phyloP scores from a whole-genome alignment of 1,140 invertebrate genomes.

The Hypsibius dujardini region DNA sequence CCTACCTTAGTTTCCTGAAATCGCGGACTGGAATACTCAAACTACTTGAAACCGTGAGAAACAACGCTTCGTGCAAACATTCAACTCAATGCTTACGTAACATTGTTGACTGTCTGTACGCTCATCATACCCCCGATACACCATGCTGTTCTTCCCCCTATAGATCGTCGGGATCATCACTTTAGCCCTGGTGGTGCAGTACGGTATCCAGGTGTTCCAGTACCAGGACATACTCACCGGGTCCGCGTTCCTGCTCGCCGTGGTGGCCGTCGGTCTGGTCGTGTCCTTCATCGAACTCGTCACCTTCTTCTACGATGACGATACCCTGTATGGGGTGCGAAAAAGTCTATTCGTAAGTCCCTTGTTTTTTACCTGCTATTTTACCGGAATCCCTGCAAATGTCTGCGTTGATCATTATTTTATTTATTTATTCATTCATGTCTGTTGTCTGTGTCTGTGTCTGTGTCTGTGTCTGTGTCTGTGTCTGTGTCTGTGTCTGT shows the following conservation, averaged over 20 bases:
- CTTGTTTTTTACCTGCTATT: neutral
- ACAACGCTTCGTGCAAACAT: neutral
- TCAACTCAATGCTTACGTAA: neutral
- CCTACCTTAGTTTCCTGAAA: conserved; percentile 8
- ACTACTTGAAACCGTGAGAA: neutral
- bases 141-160: neutral
- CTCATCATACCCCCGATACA: neutral
- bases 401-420: too few species aligned
- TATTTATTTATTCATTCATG: too few species aligned
- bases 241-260: neutral
- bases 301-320: conserved; percentile 16
- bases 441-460: too few species aligned
- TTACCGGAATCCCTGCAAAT: conserved; percentile 2
- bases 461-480: too few species aligned
- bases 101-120: neutral
- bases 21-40: conserved; percentile 6
- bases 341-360: conserved; percentile 13
- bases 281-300: conserved; percentile 13
- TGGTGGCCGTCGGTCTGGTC: neutral
- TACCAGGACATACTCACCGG: neutral
- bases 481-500: too few species aligned
- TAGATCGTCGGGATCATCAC: conserved; percentile 1
- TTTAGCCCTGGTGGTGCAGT: neutral
- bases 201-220: conserved; percentile 3
- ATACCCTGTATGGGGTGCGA: neutral